Evolutionary conservation across 2,888 invertebrate species (phyloP).

Genomic region (Terebella lapidaria): DNA sequence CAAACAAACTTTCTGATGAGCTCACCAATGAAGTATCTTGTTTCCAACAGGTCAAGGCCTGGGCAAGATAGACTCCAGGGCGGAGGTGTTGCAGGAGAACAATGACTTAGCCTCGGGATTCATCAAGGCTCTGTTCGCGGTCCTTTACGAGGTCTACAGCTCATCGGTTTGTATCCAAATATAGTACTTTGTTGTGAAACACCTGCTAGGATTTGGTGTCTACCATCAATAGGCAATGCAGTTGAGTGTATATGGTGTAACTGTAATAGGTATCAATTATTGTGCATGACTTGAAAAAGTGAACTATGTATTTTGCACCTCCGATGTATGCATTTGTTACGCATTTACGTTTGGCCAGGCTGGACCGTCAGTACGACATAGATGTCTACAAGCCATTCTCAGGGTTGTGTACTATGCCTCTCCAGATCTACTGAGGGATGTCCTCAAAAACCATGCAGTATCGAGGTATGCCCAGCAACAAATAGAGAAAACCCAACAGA

Average conservation of each 20-base stretch:
- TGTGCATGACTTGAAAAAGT: too few relatives aligned
- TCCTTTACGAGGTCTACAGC: constrained; percentile 96
- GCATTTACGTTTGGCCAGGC: constrained; percentile 62
- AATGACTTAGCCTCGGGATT: constrained; percentile 65
- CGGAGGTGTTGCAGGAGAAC: constrained; percentile 68
- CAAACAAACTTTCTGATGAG: too few relatives aligned
- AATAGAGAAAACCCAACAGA: background rate
- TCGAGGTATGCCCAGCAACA: constrained; percentile 42
- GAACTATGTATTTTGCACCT: too few relatives aligned
- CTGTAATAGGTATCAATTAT: background rate
- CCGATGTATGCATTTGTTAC: too few relatives aligned
- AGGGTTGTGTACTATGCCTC: constrained; percentile 94
- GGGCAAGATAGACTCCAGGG: constrained; percentile 61
- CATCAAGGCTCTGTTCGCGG: constrained; percentile 78
- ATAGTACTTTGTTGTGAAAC: too few relatives aligned
- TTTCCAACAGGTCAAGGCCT: constrained; percentile 1
- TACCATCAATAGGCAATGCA: background rate
- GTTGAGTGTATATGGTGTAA: background rate
- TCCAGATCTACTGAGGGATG: constrained; percentile 73
- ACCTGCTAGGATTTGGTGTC: background rate
- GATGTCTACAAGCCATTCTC: constrained; percentile 89
- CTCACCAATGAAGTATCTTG: too few relatives aligned
- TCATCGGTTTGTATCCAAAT: constrained; percentile 68
- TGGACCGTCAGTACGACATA: constrained; percentile 94
- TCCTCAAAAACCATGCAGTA: constrained; percentile 54